These are phyloP conservation scores for Passer domesticus DNA, from an alignment of 2,113 vertebrate species.

Conservation along the genomic window DNA sequence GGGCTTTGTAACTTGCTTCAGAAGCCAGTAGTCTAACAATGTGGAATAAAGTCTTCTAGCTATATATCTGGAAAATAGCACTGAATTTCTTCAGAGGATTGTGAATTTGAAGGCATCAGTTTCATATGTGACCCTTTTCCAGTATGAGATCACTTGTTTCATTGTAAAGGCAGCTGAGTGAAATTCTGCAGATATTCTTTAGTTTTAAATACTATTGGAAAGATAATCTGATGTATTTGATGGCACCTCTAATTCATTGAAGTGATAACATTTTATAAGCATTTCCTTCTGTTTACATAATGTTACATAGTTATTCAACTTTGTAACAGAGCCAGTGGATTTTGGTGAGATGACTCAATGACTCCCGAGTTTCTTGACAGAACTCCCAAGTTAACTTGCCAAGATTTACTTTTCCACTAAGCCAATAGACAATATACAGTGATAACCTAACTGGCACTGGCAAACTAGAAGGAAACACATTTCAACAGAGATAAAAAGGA, in stretches of 20 bases:
- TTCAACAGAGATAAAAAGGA: not conserved
- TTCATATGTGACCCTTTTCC: not conserved
- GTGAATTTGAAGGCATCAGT: not conserved
- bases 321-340: not conserved
- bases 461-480: not conserved
- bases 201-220: not conserved
- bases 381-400: not conserved
- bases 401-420: constrained; percentile 1
- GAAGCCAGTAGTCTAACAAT: not conserved
- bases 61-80: not conserved
- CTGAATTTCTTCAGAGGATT: not conserved
- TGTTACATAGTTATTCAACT: not conserved
- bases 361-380: not conserved
- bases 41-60: not conserved
- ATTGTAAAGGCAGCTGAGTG: not conserved
- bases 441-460: not conserved
- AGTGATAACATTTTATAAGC: not conserved
- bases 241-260: not conserved
- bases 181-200: not conserved
- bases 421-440: not conserved
- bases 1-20: not conserved
- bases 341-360: not conserved
- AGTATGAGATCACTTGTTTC: not conserved
- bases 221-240: not conserved
- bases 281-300: not conserved